phyloP scores from a whole-genome alignment of 1,140 invertebrate species.

The Drosophila ananassae region DNA sequence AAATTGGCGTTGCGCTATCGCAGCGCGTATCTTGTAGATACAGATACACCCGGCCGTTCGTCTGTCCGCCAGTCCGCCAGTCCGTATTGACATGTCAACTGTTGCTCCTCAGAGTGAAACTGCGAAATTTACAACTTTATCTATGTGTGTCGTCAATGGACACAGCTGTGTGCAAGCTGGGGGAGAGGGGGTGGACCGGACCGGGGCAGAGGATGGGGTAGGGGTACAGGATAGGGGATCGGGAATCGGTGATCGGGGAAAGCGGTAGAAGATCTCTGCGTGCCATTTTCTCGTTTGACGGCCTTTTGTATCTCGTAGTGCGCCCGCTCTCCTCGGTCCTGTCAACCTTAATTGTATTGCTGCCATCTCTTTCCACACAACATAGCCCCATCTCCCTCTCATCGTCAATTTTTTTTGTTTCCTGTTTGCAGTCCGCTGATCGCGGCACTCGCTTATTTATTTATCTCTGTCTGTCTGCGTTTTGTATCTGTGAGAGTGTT shows the following conservation, averaged over 20 bases:
- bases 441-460: constrained; percentile 76
- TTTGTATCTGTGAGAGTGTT: constrained; percentile 20
- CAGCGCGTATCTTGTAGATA: constrained; percentile 43
- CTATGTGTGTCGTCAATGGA: constrained; percentile 65
- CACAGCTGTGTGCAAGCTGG: neutral
- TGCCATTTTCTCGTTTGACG: constrained; percentile 79
- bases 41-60: constrained; percentile 6
- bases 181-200: neutral
- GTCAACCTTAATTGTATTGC: constrained; percentile 56
- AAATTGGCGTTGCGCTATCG: constrained; percentile 42
- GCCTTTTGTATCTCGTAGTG: constrained; percentile 56
- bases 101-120: constrained; percentile 42
- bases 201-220: neutral
- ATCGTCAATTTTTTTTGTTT: constrained; percentile 47
- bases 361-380: constrained; percentile 14
- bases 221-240: neutral
- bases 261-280: constrained; percentile 54
- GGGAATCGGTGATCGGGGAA: neutral
- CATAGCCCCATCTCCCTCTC: constrained; percentile 13
- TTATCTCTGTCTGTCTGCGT: constrained; percentile 64
- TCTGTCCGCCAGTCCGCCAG: too few species aligned
- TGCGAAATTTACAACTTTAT: constrained; percentile 81
- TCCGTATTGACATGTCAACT: constrained; percentile 77
- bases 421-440: constrained; percentile 74
- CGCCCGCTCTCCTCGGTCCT: constrained; percentile 41